Conservation (phyloP, 2,888 invertebrate genomes). For the Troides helena region DNA sequence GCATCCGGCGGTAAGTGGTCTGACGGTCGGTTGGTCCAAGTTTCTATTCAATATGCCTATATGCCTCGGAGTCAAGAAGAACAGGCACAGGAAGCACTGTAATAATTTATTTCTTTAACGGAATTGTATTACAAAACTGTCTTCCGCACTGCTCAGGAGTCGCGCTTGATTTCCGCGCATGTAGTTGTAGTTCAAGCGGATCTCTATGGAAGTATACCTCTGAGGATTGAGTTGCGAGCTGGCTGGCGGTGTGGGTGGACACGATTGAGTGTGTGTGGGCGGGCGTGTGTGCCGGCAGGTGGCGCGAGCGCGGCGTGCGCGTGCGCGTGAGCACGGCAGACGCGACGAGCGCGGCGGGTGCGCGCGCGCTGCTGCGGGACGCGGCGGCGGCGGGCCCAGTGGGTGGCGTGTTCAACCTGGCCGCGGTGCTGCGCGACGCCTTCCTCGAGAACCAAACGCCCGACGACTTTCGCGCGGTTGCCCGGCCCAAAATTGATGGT, state of each 20-base stretch:
- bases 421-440: conserved; percentile 94
- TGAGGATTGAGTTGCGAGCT: too few species aligned
- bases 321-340: conserved; percentile 81
- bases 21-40: too few species aligned
- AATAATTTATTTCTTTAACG: too few species aligned
- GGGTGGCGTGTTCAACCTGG: conserved; percentile 96
- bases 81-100: too few species aligned
- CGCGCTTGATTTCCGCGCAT: too few species aligned
- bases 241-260: neutral
- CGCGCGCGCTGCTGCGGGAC: conserved; percentile 81
- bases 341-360: conserved; percentile 72
- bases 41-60: too few species aligned
- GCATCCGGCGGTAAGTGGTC: conserved; percentile 82
- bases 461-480: conserved; percentile 89
- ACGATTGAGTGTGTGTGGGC: conserved; percentile 64
- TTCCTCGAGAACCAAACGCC: conserved; percentile 92
- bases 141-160: too few species aligned
- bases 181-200: too few species aligned
- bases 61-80: too few species aligned
- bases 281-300: conserved; percentile 52
- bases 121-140: too few species aligned
- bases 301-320: conserved; percentile 82
- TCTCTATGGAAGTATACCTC: too few species aligned
- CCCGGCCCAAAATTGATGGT: conserved; percentile 91
- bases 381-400: conserved; percentile 84